Evolutionary conservation across 1,140 invertebrate species (phyloP).

Genomic region (Papilio helenus): DNA sequence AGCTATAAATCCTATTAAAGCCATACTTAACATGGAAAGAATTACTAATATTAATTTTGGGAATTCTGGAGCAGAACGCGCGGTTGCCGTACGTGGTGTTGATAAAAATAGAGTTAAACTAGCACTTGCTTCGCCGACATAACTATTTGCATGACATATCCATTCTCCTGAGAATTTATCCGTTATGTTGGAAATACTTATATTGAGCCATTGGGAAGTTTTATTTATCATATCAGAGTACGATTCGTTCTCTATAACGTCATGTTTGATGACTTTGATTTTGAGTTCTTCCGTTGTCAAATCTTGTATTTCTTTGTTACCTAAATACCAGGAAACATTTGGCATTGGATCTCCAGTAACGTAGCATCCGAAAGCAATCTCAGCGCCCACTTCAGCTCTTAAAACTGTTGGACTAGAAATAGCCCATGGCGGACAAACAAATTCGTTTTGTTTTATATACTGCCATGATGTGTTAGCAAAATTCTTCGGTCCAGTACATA

Average conservation of each 20-base stretch:
- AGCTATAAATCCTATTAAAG: conserved; percentile 66
- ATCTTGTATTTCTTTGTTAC: conserved; percentile 82
- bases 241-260: conserved; percentile 60
- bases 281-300: conserved; percentile 62
- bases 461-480: conserved; percentile 63
- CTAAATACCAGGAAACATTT: conserved; percentile 90
- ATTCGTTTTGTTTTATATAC: conserved; percentile 62
- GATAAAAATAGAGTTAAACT: conserved; percentile 73
- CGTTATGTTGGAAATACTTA: conserved; percentile 77
- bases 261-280: conserved; percentile 60
- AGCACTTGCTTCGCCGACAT: conserved; percentile 66
- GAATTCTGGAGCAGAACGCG: conserved; percentile 71
- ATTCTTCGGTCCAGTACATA: conserved; percentile 65
- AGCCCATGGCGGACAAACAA: conserved; percentile 69
- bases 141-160: conserved; percentile 76
- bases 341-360: conserved; percentile 92
- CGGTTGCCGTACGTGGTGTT: conserved; percentile 68
- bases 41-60: conserved; percentile 73
- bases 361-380: conserved; percentile 89
- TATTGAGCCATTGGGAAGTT: conserved; percentile 77
- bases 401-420: conserved; percentile 67
- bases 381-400: conserved; percentile 70
- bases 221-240: conserved; percentile 68
- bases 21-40: conserved; percentile 70
- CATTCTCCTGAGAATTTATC: conserved; percentile 78